These are phyloP conservation scores for Helobdella robusta DNA, from an alignment of 2,888 invertebrate species.

Conservation along the genomic window DNA sequence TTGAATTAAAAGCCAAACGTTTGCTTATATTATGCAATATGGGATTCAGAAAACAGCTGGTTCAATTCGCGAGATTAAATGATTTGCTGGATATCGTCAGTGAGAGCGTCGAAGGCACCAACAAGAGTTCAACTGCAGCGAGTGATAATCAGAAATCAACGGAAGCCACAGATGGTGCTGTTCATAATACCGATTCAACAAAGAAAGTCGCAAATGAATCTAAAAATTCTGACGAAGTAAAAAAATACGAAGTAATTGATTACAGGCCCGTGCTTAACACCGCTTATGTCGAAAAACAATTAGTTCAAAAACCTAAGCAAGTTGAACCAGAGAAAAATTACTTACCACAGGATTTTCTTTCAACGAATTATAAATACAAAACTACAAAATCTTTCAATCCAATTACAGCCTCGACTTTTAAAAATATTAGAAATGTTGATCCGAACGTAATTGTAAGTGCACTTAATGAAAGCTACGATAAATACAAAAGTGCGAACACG, in stretches of 20 bases:
- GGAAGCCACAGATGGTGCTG: neutral
- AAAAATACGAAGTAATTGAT: slow-evolving; percentile 3
- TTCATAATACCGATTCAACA: neutral
- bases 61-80: slow-evolving; percentile 31
- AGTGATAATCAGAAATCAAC: neutral
- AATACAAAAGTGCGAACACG: slow-evolving; percentile 7
- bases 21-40: slow-evolving; percentile 32
- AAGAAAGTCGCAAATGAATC: slow-evolving; percentile 1
- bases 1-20: slow-evolving; percentile 31
- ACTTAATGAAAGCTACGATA: slow-evolving; percentile 20
- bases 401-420: neutral
- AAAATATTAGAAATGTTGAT: slow-evolving; percentile 16
- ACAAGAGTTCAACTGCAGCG: neutral
- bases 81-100: slow-evolving; percentile 30
- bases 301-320: neutral
- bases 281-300: neutral
- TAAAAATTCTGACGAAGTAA: neutral
- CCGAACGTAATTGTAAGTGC: slow-evolving; percentile 8
- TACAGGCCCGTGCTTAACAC: too few species aligned
- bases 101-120: neutral
- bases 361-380: slow-evolving; percentile 10
- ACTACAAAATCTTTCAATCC: neutral
- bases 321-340: neutral
- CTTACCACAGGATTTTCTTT: neutral
- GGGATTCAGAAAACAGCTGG: slow-evolving; percentile 35